A percentile compares a stretch with the other conserved stretches of the same genome.
These are phyloP conservation scores for Phataginus tetradactyla DNA, from an alignment of 2,797 vertebrate species.

Conservation along the genomic window DNA sequence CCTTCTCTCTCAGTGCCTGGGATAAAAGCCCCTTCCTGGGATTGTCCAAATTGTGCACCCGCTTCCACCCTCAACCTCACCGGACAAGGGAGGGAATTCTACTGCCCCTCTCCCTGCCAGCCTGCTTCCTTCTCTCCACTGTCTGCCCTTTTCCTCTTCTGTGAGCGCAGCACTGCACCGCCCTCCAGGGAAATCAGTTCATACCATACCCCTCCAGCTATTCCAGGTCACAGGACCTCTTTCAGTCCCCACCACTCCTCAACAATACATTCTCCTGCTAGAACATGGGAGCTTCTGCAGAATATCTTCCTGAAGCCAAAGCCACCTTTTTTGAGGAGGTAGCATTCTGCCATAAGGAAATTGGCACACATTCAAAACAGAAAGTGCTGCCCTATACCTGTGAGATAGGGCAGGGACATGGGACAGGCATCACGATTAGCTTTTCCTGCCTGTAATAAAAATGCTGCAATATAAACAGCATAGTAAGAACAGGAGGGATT, in stretches of 20 bases:
- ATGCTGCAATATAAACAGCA: too few species aligned
- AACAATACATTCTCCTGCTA: background rate
- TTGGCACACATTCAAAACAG: background rate
- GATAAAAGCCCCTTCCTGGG: background rate
- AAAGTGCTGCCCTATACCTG: background rate
- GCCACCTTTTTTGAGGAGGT: background rate
- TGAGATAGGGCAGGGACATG: too few species aligned
- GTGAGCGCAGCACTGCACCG: too few species aligned
- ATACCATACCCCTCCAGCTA: too few species aligned
- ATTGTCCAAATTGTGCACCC: background rate
- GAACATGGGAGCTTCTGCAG: background rate
- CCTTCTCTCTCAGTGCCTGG: background rate
- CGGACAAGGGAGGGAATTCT: too few species aligned
- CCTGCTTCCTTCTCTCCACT: background rate
- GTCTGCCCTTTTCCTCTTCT: background rate
- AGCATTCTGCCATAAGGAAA: background rate
- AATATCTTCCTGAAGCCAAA: background rate
- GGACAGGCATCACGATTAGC: too few species aligned
- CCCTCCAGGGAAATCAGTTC: background rate
- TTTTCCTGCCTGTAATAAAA: too few species aligned
- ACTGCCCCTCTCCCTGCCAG: too few species aligned
- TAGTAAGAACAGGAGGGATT: too few species aligned
- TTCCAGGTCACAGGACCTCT: background rate
- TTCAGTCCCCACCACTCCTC: background rate
- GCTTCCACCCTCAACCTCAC: too few species aligned